Percentiles rank a stretch among this genome's conserved stretches.
phyloP scores from a whole-genome alignment of 2,113 vertebrate species.

The Cyrtonyx montezumae region DNA sequence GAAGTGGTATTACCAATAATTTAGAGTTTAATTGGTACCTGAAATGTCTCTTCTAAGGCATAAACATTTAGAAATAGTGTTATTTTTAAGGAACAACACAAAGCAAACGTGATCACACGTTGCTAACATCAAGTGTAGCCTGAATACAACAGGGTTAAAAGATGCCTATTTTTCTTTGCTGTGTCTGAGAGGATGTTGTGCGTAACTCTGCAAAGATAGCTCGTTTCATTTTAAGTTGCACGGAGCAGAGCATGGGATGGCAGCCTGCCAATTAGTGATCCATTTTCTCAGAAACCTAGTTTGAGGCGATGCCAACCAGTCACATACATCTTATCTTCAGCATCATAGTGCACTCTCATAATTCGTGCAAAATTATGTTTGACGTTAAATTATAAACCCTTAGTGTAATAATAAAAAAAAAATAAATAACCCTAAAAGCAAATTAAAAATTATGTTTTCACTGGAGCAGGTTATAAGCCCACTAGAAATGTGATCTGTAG shows the following conservation, averaged over 20 bases:
- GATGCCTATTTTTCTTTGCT: background rate
- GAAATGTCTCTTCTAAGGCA: background rate
- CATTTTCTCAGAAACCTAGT: constrained; percentile 78
- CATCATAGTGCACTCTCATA: constrained; percentile 76
- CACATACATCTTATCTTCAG: constrained; percentile 77
- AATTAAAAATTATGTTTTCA: constrained; percentile 87
- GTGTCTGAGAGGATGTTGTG: constrained; percentile 2
- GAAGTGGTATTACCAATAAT: constrained; percentile 65
- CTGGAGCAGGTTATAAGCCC: constrained; percentile 83
- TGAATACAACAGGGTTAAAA: background rate
- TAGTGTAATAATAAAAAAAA: constrained; percentile 82
- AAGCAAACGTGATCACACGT: background rate
- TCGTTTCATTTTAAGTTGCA: constrained; percentile 61
- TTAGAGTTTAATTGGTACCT: constrained; percentile 59
- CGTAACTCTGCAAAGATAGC: constrained; percentile 39
- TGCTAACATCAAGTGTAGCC: background rate
- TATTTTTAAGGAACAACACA: background rate
- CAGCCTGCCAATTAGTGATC: constrained; percentile 78
- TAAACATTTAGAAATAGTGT: background rate
- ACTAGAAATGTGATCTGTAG: constrained; percentile 80
- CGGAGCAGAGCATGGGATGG: constrained; percentile 66
- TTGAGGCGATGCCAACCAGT: constrained; percentile 73
- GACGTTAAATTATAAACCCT: constrained; percentile 86
- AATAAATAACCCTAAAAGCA: constrained; percentile 85
- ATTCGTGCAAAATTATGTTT: constrained; percentile 82